Conservation (phyloP, 1,140 invertebrate genomes). For the Schlechtendalia chinensis region DNA sequence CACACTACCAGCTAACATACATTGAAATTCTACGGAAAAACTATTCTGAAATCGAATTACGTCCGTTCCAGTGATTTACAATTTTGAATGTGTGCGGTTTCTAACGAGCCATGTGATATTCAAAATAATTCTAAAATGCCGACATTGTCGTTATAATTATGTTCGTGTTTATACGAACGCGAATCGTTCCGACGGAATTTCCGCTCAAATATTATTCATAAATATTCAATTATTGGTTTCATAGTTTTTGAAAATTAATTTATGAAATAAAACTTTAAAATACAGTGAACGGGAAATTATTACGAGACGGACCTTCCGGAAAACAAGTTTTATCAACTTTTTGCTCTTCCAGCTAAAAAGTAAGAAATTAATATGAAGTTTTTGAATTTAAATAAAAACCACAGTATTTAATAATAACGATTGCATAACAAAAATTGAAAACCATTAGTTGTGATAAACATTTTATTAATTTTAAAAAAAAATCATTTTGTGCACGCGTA, state of each 20-base stretch:
- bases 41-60: neutral
- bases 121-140: no score
- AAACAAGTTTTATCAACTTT: neutral
- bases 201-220: no score
- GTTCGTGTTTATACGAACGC: no score
- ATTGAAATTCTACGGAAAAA: neutral
- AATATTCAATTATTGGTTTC: no score
- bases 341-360: neutral
- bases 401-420: no score
- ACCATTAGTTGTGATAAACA: neutral
- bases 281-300: neutral
- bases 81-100: neutral
- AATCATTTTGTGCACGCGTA: neutral
- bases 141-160: no score
- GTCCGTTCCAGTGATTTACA: neutral
- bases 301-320: neutral
- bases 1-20: neutral
- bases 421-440: neutral
- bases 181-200: no score
- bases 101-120: no score
- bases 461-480: conserved; percentile 13
- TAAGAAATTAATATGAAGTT: neutral
- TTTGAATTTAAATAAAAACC: conserved; percentile 4
- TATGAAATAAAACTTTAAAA: no score
- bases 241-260: no score